These are phyloP conservation scores for Melanotaenia maccullochi DNA, from an alignment of 2,797 vertebrate species.

Conservation along the genomic window DNA sequence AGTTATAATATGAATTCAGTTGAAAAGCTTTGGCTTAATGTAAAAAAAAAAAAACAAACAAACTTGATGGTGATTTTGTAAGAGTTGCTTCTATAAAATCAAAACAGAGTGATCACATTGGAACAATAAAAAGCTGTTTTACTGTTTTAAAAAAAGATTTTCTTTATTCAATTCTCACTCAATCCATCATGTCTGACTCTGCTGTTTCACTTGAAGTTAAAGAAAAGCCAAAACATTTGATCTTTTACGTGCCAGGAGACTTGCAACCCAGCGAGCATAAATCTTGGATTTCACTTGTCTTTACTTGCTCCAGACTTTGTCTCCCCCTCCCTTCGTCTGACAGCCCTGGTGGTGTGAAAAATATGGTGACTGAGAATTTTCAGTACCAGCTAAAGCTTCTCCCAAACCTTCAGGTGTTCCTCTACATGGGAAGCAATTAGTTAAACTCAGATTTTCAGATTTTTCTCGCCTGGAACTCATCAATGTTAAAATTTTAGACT, in stretches of 20 bases:
- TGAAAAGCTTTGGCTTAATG: background rate
- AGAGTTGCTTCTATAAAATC: background rate
- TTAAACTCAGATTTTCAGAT: background rate
- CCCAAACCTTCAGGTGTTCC: background rate
- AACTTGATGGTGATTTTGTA: background rate
- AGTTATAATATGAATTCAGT: background rate
- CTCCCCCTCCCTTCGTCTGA: background rate
- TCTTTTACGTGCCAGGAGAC: constrained; percentile 11
- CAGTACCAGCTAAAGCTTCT: background rate
- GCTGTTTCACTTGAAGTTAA: background rate
- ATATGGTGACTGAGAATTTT: background rate
- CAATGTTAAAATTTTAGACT: background rate
- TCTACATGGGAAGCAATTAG: background rate
- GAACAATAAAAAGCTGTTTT: background rate
- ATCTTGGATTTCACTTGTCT: constrained; percentile 15
- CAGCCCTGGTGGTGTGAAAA: constrained; percentile 17
- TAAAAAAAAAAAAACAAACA: background rate
- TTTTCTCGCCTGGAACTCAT: background rate
- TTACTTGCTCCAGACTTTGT: constrained; percentile 8
- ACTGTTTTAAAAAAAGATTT: background rate
- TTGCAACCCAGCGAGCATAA: constrained; percentile 11
- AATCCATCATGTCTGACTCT: no score
- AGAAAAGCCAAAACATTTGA: constrained; percentile 2
- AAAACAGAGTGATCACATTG: background rate
- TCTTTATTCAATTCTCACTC: background rate